Base-by-base conservation (phyloP, 2,113 vertebrate species). In the Chloropsis cyanopogon region DNA sequence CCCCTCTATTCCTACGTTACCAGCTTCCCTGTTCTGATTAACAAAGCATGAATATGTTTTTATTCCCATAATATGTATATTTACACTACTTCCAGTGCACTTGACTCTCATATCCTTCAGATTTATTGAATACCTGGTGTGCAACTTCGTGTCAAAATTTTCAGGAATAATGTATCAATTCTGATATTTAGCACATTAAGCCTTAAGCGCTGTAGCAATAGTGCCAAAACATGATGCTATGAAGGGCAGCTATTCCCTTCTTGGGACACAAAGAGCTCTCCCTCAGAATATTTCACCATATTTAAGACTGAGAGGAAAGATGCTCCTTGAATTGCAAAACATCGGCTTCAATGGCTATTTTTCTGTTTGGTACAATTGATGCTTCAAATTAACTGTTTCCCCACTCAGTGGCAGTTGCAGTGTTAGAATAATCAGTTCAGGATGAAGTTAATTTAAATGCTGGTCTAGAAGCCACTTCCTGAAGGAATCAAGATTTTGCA, bases 371-470 rank as follows among this genome's bases (percentile, higher is more conserved):
- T 53, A 49, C n/a, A 68, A 84, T 1, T 82, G 73, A 91, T 66
- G 33, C 52, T 90, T 88, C 75, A 88, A 66, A 95, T 80, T n/a
- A 73, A 73, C 68, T 65, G n/a, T 42, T 80, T 85, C 81, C 16
- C 16, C 23, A 61, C 52, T 86, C 76, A 66, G 7, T 37, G 14
- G 35, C 68, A 90, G 64, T 73, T 88, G 23, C 71, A 81, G 29
- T 37, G 39, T 47, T 71, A 70, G n/a, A 90, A 87, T 66, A 90
- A 95, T 75, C 75, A 66, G 54, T 63, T 90, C 53, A 88, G 76
- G 82, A 91, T 68, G 54, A 88, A 82, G 42, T 78, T 92, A 33
- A 95, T 90, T 92, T 94, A 60, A 93, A 94, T 83, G 54, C 84
- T 59, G 7, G 19, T 94, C 66, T 82, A 63, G 56, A 78, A 94